Percentiles rank a stretch among this genome's conserved stretches.
Conservation (phyloP, 2,113 vertebrate genomes). For the Cavia porcellus region DNA sequence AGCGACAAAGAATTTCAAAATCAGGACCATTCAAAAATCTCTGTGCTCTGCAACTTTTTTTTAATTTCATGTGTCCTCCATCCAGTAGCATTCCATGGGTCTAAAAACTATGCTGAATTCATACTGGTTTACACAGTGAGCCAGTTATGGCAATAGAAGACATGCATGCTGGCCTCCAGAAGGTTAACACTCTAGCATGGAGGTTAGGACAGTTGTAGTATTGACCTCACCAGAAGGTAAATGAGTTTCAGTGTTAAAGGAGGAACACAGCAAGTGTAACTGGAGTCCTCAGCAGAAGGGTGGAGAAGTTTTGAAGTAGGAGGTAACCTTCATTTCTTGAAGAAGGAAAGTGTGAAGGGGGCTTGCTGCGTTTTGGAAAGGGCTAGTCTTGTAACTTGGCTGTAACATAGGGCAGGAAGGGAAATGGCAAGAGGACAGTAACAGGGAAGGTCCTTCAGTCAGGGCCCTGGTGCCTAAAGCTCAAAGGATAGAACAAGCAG, state of each 20-base stretch:
- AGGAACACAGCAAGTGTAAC: neutral
- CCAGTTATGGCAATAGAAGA: neutral
- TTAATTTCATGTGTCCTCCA: neutral
- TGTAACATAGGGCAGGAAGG: neutral
- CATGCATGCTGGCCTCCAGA: neutral
- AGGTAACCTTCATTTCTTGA: neutral
- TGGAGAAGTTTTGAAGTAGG: neutral
- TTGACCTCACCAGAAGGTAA: neutral
- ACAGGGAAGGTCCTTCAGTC: neutral
- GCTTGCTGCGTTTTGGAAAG: neutral
- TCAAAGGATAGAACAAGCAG: neutral
- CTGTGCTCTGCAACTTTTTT: neutral
- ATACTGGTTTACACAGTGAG: neutral
- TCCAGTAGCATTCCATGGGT: neutral
- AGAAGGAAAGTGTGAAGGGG: neutral
- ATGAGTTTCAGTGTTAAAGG: neutral
- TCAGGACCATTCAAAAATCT: slow-evolving; percentile 3
- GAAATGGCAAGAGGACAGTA: neutral
- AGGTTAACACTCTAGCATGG: neutral
- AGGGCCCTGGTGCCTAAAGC: neutral
- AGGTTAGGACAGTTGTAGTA: neutral
- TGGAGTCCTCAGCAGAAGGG: neutral
- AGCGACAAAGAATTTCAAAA: neutral
- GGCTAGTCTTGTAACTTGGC: neutral
- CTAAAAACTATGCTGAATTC: neutral